phyloP scores from a whole-genome alignment of 1,140 invertebrate genomes.

The Phymorhynchus buccinoides region DNA sequence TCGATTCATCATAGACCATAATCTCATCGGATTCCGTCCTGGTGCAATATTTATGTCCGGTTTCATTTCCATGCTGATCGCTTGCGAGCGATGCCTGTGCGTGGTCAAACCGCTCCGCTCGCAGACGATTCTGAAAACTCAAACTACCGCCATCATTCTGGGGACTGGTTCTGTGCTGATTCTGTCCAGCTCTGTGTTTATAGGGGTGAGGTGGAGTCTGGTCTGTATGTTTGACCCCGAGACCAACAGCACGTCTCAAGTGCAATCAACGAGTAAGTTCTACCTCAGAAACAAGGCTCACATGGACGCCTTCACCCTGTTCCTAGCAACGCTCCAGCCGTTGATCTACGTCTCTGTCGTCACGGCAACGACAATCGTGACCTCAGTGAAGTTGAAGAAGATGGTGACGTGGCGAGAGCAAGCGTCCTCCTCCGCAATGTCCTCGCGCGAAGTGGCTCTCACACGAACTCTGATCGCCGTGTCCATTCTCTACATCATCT shows the following conservation, averaged over 20 bases:
- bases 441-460: not conserved
- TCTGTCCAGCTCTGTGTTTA: not conserved
- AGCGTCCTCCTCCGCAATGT: not conserved
- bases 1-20: not conserved
- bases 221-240: not conserved
- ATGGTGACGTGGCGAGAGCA: constrained; percentile 7
- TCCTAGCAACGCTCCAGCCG: not conserved
- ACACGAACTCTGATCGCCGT: constrained; percentile 1
- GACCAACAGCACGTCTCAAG: not conserved
- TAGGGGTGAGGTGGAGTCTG: not conserved
- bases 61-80: not conserved
- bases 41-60: constrained; percentile 1
- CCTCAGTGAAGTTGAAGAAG: constrained; percentile 7
- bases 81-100: constrained; percentile 9
- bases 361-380: not conserved
- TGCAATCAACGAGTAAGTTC: not conserved
- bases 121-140: not conserved
- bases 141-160: constrained; percentile 4
- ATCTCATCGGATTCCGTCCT: not conserved
- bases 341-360: not conserved
- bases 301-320: not conserved
- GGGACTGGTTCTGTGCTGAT: not conserved
- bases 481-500: constrained; percentile 12
- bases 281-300: not conserved
- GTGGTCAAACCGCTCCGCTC: constrained; percentile 3